These are phyloP conservation scores for Therioaphis trifolii DNA, from an alignment of 2,888 invertebrate genomes.

Conservation along the genomic window DNA sequence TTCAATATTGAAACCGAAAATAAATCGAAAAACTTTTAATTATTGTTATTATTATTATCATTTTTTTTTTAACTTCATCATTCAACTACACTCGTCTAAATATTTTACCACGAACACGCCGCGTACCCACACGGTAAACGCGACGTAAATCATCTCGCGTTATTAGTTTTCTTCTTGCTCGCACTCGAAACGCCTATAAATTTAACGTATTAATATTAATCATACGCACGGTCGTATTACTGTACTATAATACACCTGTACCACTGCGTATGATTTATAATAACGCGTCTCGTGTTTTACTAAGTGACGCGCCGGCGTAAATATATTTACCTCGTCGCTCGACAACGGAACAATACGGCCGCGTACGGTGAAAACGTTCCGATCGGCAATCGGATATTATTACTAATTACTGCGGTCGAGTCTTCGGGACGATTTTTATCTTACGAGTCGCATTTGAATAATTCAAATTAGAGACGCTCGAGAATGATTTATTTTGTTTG, in stretches of 20 bases:
- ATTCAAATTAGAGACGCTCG: not conserved
- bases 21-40: no score
- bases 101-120: no score
- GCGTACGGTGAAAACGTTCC: not conserved
- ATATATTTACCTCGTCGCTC: slow-evolving; percentile 38
- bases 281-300: slow-evolving; percentile 21
- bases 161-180: slow-evolving; percentile 17
- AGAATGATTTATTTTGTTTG: no score
- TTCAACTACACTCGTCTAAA: no score
- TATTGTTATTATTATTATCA: no score
- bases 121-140: not conserved
- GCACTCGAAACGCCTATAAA: slow-evolving; percentile 11
- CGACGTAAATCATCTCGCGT: slow-evolving; percentile 34
- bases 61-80: no score
- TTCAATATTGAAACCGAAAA: no score
- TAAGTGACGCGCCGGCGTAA: slow-evolving; percentile 27
- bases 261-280: slow-evolving; percentile 44
- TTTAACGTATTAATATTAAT: slow-evolving; percentile 37
- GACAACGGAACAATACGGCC: not conserved
- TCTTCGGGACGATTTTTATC: not conserved
- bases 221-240: no score
- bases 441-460: not conserved
- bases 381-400: not conserved
- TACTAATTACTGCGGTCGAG: not conserved
- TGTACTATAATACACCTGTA: not conserved